Conservation (phyloP, 2,797 vertebrate species). For the Coendou prehensilis region DNA sequence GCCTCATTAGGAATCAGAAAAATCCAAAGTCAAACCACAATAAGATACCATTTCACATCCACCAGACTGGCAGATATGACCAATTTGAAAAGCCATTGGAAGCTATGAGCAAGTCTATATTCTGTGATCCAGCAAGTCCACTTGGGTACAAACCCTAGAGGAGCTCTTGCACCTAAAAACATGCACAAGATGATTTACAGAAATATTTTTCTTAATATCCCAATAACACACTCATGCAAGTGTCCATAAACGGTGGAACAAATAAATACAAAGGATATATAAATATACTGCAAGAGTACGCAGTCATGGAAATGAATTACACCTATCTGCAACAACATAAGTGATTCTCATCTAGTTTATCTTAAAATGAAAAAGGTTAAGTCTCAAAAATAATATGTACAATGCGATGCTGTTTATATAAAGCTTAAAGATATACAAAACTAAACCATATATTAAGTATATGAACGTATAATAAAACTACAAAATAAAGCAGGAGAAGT, state of each 20-base stretch:
- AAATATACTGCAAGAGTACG: background rate
- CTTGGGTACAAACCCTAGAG: background rate
- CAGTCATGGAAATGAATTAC: background rate
- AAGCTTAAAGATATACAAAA: slow-evolving; percentile 46
- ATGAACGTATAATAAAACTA: background rate
- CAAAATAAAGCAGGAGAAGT: background rate
- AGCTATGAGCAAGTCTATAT: background rate
- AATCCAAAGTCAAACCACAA: background rate
- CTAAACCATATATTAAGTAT: slow-evolving; percentile 13
- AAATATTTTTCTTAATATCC: background rate
- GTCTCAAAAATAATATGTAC: background rate
- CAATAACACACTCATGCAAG: background rate
- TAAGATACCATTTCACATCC: background rate
- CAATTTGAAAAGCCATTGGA: slow-evolving; percentile 24
- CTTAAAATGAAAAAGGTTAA: background rate
- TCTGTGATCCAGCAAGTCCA: background rate
- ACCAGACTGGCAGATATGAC: background rate
- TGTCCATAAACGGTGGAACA: background rate
- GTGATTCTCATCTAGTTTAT: background rate
- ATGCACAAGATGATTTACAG: background rate
- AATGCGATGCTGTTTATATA: background rate
- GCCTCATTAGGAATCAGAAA: background rate
- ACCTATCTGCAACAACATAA: background rate
- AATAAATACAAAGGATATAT: background rate
- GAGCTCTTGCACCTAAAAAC: background rate